These are phyloP conservation scores for Venustoraphidia nigricollis DNA, from an alignment of 2,888 invertebrate genomes.

Conservation along the genomic window DNA sequence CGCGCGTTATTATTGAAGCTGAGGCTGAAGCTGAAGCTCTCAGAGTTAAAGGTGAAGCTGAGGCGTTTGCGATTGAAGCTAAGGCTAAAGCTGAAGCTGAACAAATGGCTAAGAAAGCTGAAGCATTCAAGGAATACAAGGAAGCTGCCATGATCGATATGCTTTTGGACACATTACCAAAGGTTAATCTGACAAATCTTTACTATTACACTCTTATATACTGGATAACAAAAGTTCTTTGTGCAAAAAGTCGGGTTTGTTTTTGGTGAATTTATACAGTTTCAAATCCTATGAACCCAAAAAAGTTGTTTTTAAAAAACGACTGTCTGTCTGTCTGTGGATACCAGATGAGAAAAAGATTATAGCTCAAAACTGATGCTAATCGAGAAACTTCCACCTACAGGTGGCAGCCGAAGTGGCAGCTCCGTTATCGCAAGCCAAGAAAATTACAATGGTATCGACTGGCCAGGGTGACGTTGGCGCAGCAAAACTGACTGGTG, in stretches of 20 bases:
- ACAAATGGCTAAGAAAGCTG: conserved; percentile 94
- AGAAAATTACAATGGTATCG: conserved; percentile 94
- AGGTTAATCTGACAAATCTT: conserved; percentile 38
- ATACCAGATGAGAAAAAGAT: too few relatives aligned
- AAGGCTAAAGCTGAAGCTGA: conserved; percentile 93
- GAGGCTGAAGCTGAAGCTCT: conserved; percentile 89
- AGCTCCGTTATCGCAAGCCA: conserved; percentile 84
- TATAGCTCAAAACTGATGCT: too few relatives aligned
- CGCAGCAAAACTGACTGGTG: conserved; percentile 85
- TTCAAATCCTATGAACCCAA: too few relatives aligned
- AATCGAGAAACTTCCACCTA: conserved; percentile 1
- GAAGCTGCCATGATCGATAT: conserved; percentile 93
- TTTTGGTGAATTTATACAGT: too few relatives aligned
- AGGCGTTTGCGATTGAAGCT: conserved; percentile 84
- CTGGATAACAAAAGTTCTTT: too few relatives aligned
- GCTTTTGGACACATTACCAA: conserved; percentile 88
- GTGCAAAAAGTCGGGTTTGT: too few relatives aligned
- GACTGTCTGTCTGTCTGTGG: too few relatives aligned
- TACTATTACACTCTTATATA: too few relatives aligned
- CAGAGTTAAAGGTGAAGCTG: conserved; percentile 72
- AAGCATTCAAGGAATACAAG: conserved; percentile 93
- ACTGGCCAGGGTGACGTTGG: conserved; percentile 84
- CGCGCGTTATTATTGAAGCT: conserved; percentile 82
- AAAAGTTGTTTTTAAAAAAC: too few relatives aligned
- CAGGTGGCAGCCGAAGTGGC: conserved; percentile 94